Evolutionary conservation across 2,113 vertebrate genomes (phyloP).

Genomic region (Fregetta grallaria): DNA sequence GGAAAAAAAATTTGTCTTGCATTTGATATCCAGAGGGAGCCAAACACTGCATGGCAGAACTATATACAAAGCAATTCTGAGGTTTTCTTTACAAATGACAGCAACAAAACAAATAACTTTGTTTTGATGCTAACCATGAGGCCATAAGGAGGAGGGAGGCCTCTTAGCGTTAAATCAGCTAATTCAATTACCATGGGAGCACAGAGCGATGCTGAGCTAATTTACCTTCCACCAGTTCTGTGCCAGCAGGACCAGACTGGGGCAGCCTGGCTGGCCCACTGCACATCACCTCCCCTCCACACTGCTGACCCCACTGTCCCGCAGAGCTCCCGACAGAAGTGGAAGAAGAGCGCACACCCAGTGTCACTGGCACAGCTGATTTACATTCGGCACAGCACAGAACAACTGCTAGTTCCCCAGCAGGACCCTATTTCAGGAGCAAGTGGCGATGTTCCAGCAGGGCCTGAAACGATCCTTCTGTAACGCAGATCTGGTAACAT

Average conservation of each 20-base stretch:
- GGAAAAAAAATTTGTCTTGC: not conserved
- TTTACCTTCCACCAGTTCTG: not conserved
- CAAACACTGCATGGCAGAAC: not conserved
- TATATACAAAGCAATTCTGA: not conserved
- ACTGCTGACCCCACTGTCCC: rapidly evolving
- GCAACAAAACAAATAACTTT: not conserved
- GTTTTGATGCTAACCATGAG: not conserved
- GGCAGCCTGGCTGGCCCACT: not conserved
- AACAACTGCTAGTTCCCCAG: not conserved
- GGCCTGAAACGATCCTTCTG: not conserved
- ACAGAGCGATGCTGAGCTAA: not conserved
- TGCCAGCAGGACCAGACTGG: not conserved
- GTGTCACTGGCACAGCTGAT: not conserved
- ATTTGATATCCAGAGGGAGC: not conserved
- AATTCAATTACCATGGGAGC: not conserved
- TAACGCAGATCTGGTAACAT: not conserved
- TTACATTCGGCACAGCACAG: not conserved
- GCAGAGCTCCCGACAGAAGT: rapidly evolving
- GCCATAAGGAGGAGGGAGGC: not conserved
- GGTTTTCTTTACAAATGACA: not conserved
- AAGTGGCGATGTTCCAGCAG: not conserved
- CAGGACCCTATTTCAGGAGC: not conserved
- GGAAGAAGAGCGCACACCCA: rapidly evolving
- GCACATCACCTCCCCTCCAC: not conserved
- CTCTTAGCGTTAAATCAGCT: not conserved